Base-by-base conservation (phyloP, 2,888 invertebrate species). In the Latheticus oryzae region DNA sequence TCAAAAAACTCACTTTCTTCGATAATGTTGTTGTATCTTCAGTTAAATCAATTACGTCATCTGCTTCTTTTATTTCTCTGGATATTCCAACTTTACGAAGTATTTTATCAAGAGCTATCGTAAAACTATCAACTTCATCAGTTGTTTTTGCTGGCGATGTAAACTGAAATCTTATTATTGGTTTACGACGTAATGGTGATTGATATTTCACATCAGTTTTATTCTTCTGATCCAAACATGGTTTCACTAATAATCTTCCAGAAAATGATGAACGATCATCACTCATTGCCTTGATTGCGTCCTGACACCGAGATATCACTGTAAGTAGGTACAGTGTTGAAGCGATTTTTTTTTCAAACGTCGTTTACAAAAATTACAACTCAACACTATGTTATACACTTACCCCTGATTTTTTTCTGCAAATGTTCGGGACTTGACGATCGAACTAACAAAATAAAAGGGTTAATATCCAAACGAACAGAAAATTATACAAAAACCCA, bases 261-360 rank as follows among this genome's bases (percentile, higher is more conserved):
- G 60, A 58, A 28, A 70, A 65, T n/a, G n/a, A n/a, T 50, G 70
- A 72, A 51, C 70, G 61, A 11, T 69, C 68, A 26, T 62, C 66
- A 24, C 64, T 71, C 58, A 78, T 62, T 38, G 70, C 61, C 61
- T 72, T 77, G 57, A 79, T 68, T 7, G 76, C 76, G 53, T 78
- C 78, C 66, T 79, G 78, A 69, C 78, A 78, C 56, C 76, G 72
- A 62, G 75, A 72, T 66, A 79, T 76, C 58, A 78, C 79, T 79
- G 75, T 42, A 77, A 76, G 61, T 66, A 71, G 60, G n/a, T 12
- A 28, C 11, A 28, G 11, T 5, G 8, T 28, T 28, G 28, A 11
- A 28, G 5, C n/a, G n/a, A n/a, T 1, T 2, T 28, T 28, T 28
- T 28, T 28, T 28, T 9, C 2, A n/a, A 24, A 24, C 24, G n/a